phyloP scores from a whole-genome alignment of 2,113 vertebrate genomes.

The Podilymbus podiceps region DNA sequence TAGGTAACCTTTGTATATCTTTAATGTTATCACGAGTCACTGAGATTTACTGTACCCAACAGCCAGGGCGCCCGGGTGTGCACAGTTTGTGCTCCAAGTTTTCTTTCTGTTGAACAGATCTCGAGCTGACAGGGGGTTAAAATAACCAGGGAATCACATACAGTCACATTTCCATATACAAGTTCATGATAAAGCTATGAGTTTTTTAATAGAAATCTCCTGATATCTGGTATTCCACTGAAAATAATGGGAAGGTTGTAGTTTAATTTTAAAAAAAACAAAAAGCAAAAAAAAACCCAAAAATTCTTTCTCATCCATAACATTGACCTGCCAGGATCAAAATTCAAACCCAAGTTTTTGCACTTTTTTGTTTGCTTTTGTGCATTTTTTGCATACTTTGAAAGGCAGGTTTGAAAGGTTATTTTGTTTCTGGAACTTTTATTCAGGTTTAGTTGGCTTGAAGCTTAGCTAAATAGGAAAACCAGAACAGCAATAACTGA shows the following conservation, averaged over 20 bases:
- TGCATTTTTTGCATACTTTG: background rate
- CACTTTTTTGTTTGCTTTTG: background rate
- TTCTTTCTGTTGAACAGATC: background rate
- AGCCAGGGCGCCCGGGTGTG: background rate
- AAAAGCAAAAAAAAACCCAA: no score
- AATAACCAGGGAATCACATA: background rate
- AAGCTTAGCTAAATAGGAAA: constrained; percentile 14
- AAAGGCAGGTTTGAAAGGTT: background rate
- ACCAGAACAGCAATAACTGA: background rate
- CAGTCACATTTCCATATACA: background rate
- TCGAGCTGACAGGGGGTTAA: background rate
- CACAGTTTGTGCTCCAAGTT: background rate
- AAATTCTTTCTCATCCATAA: background rate
- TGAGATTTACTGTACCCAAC: background rate
- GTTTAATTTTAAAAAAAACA: background rate
- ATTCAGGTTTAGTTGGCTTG: background rate
- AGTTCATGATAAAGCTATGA: background rate
- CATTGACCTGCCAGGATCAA: background rate
- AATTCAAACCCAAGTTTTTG: background rate
- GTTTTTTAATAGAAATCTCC: background rate
- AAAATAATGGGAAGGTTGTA: background rate
- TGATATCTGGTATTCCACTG: background rate
- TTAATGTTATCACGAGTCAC: background rate
- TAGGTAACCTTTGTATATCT: background rate
- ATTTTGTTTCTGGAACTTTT: background rate